Base-by-base conservation (phyloP, 2,797 vertebrate species). In the Mormyrops boulengeri region DNA sequence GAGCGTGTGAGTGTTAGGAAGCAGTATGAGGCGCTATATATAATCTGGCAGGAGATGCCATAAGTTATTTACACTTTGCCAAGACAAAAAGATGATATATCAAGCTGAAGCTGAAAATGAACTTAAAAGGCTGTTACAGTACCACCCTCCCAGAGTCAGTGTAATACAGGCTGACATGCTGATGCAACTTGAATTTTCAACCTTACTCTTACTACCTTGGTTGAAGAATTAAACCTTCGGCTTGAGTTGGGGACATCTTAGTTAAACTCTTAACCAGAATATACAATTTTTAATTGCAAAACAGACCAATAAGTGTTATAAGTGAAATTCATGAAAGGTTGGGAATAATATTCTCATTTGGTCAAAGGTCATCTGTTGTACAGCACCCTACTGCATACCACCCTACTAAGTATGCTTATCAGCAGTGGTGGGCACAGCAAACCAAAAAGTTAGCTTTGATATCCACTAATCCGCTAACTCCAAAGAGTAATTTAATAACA, bases 21-120 rank as follows among this genome's bases (percentile, higher is more conserved):
- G 89, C 90, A 92, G 73, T 80, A 91, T 80, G 49, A 38, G 82
- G 86, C 88, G 47, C 11, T 19, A 85, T 44, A 73, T 85, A 91
- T 82, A 82, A 44, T 88, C 47, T 89, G 88, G 82, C 88, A 88
- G 52, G 30, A 89, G 50, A 60, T 84, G 88, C 73, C 77, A 80
- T 30, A 92, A 57, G 89, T 50, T 91, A 92, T 93, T 92, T 94
- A 91, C 91, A 94, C 69, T 85, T 52, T 90, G 88, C 53, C 88
- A 66, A 55, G 88, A 90, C 73, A 89, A 44, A 87, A 89, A 44
- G 82, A 87, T 89, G 77, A 89, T 77, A 91, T 87, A 8, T 90
- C 11, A 89, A 91, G 86, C 60, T 89, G 22, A 88, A 87, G 91
- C 69, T 89, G 7, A 89, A 85, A 91, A 80, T 88, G 88, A 62